A percentile compares a stretch with the other conserved stretches of the same genome.
Conservation (phyloP, 2,113 vertebrate species). For the Meriones unguiculatus region DNA sequence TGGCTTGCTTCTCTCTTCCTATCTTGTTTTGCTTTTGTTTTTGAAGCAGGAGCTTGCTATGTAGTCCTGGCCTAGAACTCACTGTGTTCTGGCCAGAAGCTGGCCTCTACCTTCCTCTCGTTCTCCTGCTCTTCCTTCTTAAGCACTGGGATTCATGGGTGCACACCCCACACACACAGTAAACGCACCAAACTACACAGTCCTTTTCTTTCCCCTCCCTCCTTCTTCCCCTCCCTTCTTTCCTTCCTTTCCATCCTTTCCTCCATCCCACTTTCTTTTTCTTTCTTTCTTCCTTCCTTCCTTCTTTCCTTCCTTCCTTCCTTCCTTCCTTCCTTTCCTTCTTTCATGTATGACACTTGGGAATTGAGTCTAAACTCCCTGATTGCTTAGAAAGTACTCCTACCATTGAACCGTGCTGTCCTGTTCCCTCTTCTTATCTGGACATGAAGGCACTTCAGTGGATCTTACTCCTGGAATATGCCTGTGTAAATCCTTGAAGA, state of each 20-base stretch:
- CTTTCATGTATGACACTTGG: not conserved
- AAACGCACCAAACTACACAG: not conserved
- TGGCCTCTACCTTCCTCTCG: not conserved
- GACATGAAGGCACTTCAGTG: not conserved
- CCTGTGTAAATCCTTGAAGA: not conserved
- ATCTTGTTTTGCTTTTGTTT: not conserved
- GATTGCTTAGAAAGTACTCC: not conserved
- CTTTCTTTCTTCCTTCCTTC: too few species aligned
- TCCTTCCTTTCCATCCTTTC: not conserved
- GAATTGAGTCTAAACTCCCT: not conserved
- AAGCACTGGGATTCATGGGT: not conserved
- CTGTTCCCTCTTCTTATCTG: not conserved
- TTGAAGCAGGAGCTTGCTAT: too few species aligned
- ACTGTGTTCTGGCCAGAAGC: not conserved
- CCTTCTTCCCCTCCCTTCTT: too few species aligned
- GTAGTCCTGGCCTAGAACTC: not conserved
- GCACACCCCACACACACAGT: too few species aligned
- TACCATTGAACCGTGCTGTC: not conserved
- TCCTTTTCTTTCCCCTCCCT: not conserved
- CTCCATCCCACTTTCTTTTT: not conserved
- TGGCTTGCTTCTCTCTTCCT: not conserved
- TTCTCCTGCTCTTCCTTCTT: not conserved
- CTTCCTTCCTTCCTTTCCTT: not conserved
- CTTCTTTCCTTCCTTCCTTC: too few species aligned
- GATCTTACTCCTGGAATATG: not conserved